Conservation (phyloP, 2,797 vertebrate species). For the Schizopygopsis pylzovi region DNA sequence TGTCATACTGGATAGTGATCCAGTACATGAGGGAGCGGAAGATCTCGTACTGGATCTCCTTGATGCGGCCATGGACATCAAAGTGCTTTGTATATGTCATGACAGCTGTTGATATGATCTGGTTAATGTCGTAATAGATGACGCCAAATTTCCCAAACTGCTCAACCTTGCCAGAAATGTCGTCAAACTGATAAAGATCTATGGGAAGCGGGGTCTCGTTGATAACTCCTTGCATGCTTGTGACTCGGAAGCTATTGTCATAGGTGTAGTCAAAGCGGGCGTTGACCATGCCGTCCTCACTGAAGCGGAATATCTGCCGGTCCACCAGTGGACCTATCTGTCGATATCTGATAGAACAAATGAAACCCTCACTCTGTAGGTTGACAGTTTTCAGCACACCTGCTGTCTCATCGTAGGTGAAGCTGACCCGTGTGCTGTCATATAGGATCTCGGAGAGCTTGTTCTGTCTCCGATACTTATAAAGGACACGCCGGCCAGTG, state of each 20-base stretch:
- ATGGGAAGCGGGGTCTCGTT: constrained; percentile 97
- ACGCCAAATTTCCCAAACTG: constrained; percentile 99
- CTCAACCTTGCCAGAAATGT: constrained; percentile 97
- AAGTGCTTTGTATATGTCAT: constrained; percentile 99
- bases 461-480: constrained; percentile 93
- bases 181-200: constrained; percentile 98
- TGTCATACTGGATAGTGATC: constrained; percentile 99
- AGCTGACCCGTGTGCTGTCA: constrained; percentile 96
- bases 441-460: constrained; percentile 97
- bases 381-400: constrained; percentile 98
- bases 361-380: constrained; percentile 97
- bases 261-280: constrained; percentile 99
- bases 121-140: constrained; percentile 98
- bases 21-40: constrained; percentile 98
- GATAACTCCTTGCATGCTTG: constrained; percentile 99
- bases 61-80: constrained; percentile 95
- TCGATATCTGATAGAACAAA: constrained; percentile 97
- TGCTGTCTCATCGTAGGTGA: constrained; percentile 96
- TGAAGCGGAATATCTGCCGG: constrained; percentile 98
- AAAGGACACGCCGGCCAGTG: constrained; percentile 91
- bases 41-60: constrained; percentile 98
- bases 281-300: constrained; percentile 97
- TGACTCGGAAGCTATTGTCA: constrained; percentile 98
- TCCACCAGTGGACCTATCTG: constrained; percentile 96
- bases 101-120: constrained; percentile 98